Percentiles rank a stretch among this genome's conserved stretches.
Conservation (phyloP, 2,888 invertebrate species). For the Alsophila aescularia region DNA sequence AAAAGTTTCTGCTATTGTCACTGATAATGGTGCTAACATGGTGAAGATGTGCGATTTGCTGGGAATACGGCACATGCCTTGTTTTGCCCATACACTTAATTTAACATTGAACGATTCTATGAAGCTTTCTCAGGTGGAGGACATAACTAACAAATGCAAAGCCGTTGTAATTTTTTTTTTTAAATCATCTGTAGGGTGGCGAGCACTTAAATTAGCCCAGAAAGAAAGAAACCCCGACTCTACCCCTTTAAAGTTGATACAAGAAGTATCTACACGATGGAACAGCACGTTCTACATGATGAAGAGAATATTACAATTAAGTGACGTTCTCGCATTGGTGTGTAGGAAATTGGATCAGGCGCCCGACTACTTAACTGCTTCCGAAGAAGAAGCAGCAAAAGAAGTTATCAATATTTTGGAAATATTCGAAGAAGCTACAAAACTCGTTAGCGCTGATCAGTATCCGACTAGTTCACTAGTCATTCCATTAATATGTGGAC, state of each 20-base stretch:
- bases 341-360: conserved; percentile 25
- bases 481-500: no score
- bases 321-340: conserved; percentile 24
- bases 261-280: conserved; percentile 19
- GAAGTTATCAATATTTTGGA: no score
- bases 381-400: no score
- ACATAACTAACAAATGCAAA: conserved; percentile 17
- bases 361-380: no score
- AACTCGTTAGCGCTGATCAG: no score
- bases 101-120: conserved; percentile 14
- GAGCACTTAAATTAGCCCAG: conserved; percentile 15
- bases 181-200: conserved; percentile 14
- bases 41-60: conserved; percentile 9
- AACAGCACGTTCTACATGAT: conserved; percentile 24
- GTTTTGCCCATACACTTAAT: conserved; percentile 29
- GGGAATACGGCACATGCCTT: conserved; percentile 23
- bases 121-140: conserved; percentile 9
- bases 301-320: conserved; percentile 16
- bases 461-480: no score
- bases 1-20: conserved; percentile 9
- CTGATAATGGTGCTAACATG: background rate
- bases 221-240: conserved; percentile 16
- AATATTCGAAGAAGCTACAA: no score
- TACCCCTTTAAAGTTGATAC: conserved; percentile 12
- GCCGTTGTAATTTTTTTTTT: conserved; percentile 6